Base-by-base conservation (phyloP, 2,113 vertebrate species). In the Galbula dea region DNA sequence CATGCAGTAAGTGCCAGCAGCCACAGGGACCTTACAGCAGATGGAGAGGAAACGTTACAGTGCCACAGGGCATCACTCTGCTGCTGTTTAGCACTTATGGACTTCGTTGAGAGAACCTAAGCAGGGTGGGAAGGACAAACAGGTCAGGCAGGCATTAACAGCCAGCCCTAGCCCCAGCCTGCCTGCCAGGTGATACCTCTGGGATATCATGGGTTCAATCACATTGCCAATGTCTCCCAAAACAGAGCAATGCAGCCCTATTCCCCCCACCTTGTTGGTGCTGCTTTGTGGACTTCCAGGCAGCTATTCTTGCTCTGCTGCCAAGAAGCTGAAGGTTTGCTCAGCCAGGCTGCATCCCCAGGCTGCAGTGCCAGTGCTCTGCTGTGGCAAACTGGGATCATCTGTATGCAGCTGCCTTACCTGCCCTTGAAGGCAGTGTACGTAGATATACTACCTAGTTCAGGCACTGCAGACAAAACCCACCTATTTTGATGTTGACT, bases 351-450 rank as follows among this genome's bases (percentile, higher is more conserved):
- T n/a, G n/a, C n/a, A n/a, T n/a, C n/a, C n/a, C n/a, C n/a, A n/a
- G n/a, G 6, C 3, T 3, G 3, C 0, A 0, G 34, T 0, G 1
- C 34, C 0, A 0, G 26, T 36, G 75, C 62, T 83, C 16, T 81
- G 78, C 78, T 0, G 0, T 32, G 52, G 51, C 59, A 30, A 63
- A 39, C 54, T 3, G 7, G 36, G 30, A 23, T 88, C 58, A 30
- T 12, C 67, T 46, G 27, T 30, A 3, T 20, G 66, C 59, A 69
- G 27, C 27, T 0, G 0, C 27, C 51, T 24, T 10, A 1, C 49
- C 74, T 39, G 20, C 62, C 79, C 61, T 49, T 7, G 11, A 57
- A 68, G 54, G 51, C 49, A 88, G 9, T 5, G 8, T 17, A 39
- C 16, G 12, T 12, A 73, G 45, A 18, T 7, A 2, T 27, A 6